phyloP scores from a whole-genome alignment of 2,888 invertebrate genomes.

The Diadegma fenestrale region DNA sequence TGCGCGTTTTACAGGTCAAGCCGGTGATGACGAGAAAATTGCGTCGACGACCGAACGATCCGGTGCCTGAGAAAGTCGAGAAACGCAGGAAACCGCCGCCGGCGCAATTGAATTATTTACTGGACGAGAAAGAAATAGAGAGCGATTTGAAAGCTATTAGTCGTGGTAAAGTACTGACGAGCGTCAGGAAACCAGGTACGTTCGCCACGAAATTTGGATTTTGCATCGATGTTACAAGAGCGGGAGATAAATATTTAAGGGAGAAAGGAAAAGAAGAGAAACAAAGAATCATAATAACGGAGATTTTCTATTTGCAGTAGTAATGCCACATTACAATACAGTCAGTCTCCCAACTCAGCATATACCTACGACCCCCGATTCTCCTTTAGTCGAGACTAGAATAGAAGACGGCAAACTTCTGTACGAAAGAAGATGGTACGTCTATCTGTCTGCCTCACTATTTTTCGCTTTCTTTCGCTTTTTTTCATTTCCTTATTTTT shows the following conservation, averaged over 20 bases:
- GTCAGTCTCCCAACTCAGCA: conserved; percentile 80
- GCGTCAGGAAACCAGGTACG: conserved; percentile 86
- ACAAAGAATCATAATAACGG: conserved; percentile 66
- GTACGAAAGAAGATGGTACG: conserved; percentile 95
- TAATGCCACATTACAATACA: conserved; percentile 80
- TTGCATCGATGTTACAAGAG: background rate
- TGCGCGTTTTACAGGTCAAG: conserved; percentile 88
- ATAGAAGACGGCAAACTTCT: conserved; percentile 97
- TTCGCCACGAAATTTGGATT: conserved; percentile 18
- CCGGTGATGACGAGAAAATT: conserved; percentile 98
- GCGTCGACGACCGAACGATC: conserved; percentile 96
- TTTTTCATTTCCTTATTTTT: conserved; percentile 42
- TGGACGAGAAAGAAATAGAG: conserved; percentile 96
- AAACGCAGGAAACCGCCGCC: conserved; percentile 94
- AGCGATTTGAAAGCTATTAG: conserved; percentile 93
- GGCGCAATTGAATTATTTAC: conserved; percentile 93
- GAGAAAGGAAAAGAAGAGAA: conserved; percentile 13
- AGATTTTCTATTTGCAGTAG: conserved; percentile 74
- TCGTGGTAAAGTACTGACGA: conserved; percentile 86
- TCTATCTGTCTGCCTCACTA: conserved; percentile 63
- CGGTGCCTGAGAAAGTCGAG: conserved; percentile 93
- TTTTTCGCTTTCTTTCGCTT: conserved; percentile 43
- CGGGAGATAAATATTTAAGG: conserved; percentile 1
- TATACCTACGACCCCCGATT: conserved; percentile 83
- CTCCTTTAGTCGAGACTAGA: conserved; percentile 90